Percentiles rank a stretch among this genome's conserved stretches.
phyloP scores from a whole-genome alignment of 1,140 invertebrate genomes.

The Zaprionus gabonicus region DNA sequence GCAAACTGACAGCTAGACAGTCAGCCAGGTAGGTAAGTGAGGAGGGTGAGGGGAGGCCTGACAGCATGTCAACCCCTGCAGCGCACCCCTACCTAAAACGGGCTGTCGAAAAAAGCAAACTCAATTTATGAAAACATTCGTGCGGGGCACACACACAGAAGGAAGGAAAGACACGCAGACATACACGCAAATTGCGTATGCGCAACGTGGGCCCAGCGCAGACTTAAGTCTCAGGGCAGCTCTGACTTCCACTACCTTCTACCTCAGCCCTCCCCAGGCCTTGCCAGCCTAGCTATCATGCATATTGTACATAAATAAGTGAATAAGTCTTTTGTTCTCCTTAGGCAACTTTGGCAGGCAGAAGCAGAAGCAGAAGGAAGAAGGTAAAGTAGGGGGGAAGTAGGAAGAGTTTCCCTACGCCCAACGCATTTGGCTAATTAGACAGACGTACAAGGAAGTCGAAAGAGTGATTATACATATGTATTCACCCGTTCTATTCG shows the following conservation, averaged over 20 bases:
- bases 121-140: conserved; percentile 75
- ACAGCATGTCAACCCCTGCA: conserved; percentile 1
- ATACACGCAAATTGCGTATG: conserved; percentile 63
- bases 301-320: conserved; percentile 42
- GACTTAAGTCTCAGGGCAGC: conserved; percentile 2
- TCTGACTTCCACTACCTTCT: no score
- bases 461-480: conserved; percentile 21
- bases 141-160: conserved; percentile 8
- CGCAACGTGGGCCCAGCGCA: conserved; percentile 60
- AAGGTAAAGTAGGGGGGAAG: neutral
- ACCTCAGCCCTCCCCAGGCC: neutral
- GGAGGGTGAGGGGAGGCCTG: neutral
- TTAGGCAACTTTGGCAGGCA: neutral
- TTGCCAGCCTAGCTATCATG: conserved; percentile 18
- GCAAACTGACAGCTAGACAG: conserved; percentile 57
- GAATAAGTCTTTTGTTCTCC: conserved; percentile 34
- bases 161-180: conserved; percentile 21
- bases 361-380: no score
- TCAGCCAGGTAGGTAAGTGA: conserved; percentile 44
- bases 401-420: neutral
- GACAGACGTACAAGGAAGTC: conserved; percentile 24
- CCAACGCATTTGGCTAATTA: conserved; percentile 66
- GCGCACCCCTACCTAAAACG: conserved; percentile 35
- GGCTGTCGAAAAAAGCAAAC: conserved; percentile 72
- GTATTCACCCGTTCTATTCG: neutral